Percentiles rank a stretch among this genome's conserved stretches.
These are phyloP conservation scores for Hydropsyche betteni DNA, from an alignment of 2,888 invertebrate species.

Conservation along the genomic window DNA sequence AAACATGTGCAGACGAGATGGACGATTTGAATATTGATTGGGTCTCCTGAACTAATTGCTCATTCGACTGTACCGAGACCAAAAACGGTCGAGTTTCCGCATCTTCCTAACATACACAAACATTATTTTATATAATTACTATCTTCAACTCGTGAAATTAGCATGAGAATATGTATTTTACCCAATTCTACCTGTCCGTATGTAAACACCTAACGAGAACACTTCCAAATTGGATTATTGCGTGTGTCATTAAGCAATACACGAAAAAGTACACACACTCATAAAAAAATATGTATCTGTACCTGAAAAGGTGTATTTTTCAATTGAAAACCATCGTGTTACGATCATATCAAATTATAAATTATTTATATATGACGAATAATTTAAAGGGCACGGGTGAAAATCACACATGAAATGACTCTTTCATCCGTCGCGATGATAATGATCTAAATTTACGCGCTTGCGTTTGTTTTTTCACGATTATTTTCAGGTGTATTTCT, in stretches of 20 bases:
- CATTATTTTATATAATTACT: background rate
- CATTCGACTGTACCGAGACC: constrained; percentile 26
- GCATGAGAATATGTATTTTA: background rate
- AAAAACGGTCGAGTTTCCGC: background rate
- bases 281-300: background rate
- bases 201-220: background rate
- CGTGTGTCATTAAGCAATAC: background rate
- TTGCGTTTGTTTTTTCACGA: background rate
- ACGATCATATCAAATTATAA: background rate
- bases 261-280: background rate
- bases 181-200: background rate
- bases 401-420: constrained; percentile 11
- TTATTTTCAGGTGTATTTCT: background rate
- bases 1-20: constrained; percentile 16
- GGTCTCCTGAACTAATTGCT: constrained; percentile 44
- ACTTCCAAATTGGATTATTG: constrained; percentile 20
- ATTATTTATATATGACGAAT: background rate
- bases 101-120: background rate
- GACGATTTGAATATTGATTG: constrained; percentile 45
- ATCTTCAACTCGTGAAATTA: constrained; percentile 2
- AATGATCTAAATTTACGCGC: background rate
- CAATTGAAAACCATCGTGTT: background rate
- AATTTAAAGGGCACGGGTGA: background rate
- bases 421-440: background rate
- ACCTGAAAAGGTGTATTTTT: background rate